Conservation (phyloP, 2,113 vertebrate species). For the Montifringilla adamsi region DNA sequence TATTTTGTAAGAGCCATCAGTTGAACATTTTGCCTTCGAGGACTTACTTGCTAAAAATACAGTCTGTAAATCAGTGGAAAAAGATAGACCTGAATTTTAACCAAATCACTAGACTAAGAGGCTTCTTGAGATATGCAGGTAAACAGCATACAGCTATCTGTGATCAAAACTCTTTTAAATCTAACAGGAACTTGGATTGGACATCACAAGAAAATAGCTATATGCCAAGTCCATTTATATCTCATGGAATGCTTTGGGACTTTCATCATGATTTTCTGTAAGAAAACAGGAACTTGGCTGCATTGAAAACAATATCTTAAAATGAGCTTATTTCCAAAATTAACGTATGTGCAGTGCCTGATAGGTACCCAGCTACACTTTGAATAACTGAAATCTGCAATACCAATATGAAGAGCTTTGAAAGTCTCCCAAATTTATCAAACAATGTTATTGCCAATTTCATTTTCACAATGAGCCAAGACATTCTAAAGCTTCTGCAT, state of each 20-base stretch:
- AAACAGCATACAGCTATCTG: constrained; percentile 19
- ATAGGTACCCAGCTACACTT: constrained; percentile 47
- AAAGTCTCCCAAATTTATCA: constrained; percentile 48
- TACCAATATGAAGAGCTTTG: constrained; percentile 20
- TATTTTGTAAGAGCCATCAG: not conserved
- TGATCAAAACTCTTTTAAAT: constrained; percentile 41
- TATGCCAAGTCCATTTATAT: constrained; percentile 52
- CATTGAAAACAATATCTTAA: constrained; percentile 39
- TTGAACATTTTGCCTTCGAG: not conserved
- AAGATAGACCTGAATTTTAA: constrained; percentile 22
- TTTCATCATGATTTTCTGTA: constrained; percentile 36
- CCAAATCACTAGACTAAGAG: not conserved
- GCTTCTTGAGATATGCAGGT: constrained; percentile 32
- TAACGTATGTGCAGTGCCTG: constrained; percentile 46
- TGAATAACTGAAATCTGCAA: constrained; percentile 44
- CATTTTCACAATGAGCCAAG: constrained; percentile 24
- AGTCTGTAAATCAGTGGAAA: not conserved
- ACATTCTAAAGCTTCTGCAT: constrained; percentile 44
- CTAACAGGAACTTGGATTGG: constrained; percentile 45
- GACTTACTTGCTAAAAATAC: constrained; percentile 19
- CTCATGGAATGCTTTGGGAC: constrained; percentile 3
- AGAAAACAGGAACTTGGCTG: constrained; percentile 55
- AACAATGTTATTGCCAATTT: constrained; percentile 53
- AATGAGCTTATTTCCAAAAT: constrained; percentile 58
- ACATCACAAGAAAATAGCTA: constrained; percentile 50